Base-by-base conservation (phyloP, 2,113 vertebrate species). In the Amazona vittata region DNA sequence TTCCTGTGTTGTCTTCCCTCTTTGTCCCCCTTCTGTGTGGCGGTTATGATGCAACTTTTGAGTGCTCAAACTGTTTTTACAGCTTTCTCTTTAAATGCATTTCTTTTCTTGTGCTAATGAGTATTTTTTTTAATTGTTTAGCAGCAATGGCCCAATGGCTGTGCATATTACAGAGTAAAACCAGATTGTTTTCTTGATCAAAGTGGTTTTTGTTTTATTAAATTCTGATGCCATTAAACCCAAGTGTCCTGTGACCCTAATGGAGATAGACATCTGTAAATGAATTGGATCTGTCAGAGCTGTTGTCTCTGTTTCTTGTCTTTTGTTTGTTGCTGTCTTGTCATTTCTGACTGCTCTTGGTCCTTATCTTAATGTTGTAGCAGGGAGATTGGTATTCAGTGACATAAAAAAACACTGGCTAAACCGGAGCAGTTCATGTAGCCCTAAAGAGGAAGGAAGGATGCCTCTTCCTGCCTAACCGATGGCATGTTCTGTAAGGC, bases 391-490 rank as follows among this genome's bases (percentile, higher is more conserved):
- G 41, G 46, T 60, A 64, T 63, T 92, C 55, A 93, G 50, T 29
- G 81, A 70, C 87, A 68, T 46, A 55, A 85, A 89, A 76, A 53
- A 55, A 18, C 0, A 1, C 71, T 63, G 43, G 35, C 67, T 81
- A n/a, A 77, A 96, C 9, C 1, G 0, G 44, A 90, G 68, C 85
- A 46, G 90, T 43, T 91, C 10, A 4, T 13, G 59, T 22, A 84
- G 68, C 73, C 68, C 91, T 73, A 70, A 96, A 95, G 93, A 90
- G 96, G 96, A 96, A 96, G 96, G 96, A 97, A 97, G 93, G 96
- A 97, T 97, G 96, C 73, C 92, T 95, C 87, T 97, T 97, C 96
- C 96, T 97, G 94, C 50, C 86, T 65, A 97, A 96, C 92, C 1
- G 73, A 88, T 69, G 29, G 63, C 0, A 0, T 22, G 92, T 47